A percentile compares a stretch with the other conserved stretches of the same genome.
These are phyloP conservation scores for Xyliphius kryptos DNA, from an alignment of 2,113 vertebrate genomes.

Conservation along the genomic window DNA sequence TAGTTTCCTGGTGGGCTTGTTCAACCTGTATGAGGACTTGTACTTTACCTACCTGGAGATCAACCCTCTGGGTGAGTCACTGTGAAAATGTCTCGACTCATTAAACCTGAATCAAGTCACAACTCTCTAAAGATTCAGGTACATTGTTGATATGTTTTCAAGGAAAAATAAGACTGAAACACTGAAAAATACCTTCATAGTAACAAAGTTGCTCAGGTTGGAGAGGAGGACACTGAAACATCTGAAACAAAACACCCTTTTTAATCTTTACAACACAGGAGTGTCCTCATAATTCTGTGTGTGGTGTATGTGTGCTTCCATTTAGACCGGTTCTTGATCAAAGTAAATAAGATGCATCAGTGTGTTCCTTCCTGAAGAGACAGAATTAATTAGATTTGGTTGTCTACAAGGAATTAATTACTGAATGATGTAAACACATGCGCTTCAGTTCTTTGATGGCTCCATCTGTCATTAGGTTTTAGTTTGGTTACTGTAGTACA, in stretches of 20 bases:
- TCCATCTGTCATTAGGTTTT: conserved; percentile 2
- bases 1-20: conserved; percentile 88
- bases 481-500: conserved; percentile 7
- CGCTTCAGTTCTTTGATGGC: conserved; percentile 8
- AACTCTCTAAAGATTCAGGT: not conserved
- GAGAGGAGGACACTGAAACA: no score
- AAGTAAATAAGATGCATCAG: not conserved
- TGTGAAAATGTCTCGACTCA: not conserved
- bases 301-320: no score
- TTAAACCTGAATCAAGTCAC: not conserved
- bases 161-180: no score
- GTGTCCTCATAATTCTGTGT: not conserved
- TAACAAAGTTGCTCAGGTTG: no score
- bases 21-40: conserved; percentile 91
- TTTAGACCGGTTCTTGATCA: not conserved
- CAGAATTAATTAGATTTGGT: not conserved
- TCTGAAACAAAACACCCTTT: no score
- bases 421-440: conserved; percentile 8
- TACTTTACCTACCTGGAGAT: conserved; percentile 98
- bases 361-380: not conserved
- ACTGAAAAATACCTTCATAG: no score
- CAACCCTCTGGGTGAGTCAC: conserved; percentile 83
- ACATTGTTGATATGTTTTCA: no score
- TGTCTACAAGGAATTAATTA: conserved; percentile 1
- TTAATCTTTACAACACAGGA: no score